Evolutionary conservation across 2,113 vertebrate genomes (phyloP).

Genomic region (Penelope pileata): DNA sequence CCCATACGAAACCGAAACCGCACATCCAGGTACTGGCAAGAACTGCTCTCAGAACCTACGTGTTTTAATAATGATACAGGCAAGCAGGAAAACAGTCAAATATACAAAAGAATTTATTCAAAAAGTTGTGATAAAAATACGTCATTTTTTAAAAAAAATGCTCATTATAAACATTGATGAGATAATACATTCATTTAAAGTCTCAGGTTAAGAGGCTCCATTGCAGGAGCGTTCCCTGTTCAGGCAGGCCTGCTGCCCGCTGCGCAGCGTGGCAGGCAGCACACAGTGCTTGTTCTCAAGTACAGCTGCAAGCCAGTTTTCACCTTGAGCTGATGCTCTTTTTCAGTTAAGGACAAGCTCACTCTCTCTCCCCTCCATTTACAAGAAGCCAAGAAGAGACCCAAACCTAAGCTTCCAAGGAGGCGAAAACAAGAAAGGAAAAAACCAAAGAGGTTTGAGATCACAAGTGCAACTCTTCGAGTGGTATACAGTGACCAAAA

Average conservation of each 20-base stretch:
- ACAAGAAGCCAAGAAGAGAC: background rate
- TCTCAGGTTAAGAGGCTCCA: background rate
- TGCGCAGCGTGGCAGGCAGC: background rate
- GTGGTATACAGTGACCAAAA: background rate
- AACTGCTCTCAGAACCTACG: background rate
- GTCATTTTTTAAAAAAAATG: background rate
- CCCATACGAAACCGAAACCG: background rate
- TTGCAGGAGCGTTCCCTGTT: background rate
- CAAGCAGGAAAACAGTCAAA: background rate
- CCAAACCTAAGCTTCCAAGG: background rate
- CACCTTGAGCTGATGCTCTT: background rate
- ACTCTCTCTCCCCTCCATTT: background rate
- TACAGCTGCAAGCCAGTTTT: background rate
- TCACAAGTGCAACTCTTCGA: background rate
- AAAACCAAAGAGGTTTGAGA: background rate
- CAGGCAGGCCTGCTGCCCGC: background rate
- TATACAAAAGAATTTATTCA: slow-evolving; percentile 54
- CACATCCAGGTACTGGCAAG: background rate
- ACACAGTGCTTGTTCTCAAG: rapidly evolving
- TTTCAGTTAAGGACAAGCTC: background rate
- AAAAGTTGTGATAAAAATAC: slow-evolving; percentile 4
- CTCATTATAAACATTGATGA: background rate
- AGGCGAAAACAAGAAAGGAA: background rate
- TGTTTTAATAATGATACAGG: background rate
- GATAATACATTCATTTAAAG: slow-evolving; percentile 6